Evolutionary conservation across 2,888 invertebrate genomes (phyloP).

Genomic region (Hypomecis punctinalis): DNA sequence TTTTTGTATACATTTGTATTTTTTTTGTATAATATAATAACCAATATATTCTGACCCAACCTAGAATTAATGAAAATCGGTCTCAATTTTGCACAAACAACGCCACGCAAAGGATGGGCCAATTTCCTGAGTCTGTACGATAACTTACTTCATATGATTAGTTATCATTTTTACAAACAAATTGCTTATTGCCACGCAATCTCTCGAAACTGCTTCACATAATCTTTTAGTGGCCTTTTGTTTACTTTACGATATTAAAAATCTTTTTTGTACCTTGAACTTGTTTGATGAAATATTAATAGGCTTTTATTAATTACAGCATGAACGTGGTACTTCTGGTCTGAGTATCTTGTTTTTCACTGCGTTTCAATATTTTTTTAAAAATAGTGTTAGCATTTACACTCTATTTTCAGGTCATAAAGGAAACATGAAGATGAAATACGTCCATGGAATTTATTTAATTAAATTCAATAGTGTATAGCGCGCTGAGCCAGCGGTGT

Average conservation of each 20-base stretch:
- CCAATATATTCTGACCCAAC: too few species aligned
- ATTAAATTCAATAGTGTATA: too few species aligned
- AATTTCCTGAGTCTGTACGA: slow-evolving; percentile 51
- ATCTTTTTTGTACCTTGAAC: slow-evolving; percentile 1
- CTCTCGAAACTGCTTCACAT: slow-evolving; percentile 17
- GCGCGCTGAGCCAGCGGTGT: neutral
- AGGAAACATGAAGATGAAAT: too few species aligned
- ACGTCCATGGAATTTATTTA: too few species aligned
- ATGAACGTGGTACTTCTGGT: too few species aligned
- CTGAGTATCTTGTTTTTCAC: too few species aligned
- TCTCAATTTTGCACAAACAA: slow-evolving; percentile 1
- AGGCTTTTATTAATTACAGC: neutral
- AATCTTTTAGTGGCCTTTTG: slow-evolving; percentile 3
- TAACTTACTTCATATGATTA: slow-evolving; percentile 53
- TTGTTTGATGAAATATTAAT: neutral
- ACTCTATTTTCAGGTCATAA: too few species aligned
- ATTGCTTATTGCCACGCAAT: slow-evolving; percentile 56
- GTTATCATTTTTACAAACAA: slow-evolving; percentile 44
- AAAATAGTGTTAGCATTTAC: too few species aligned
- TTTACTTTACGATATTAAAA: slow-evolving; percentile 15
- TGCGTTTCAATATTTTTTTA: too few species aligned
- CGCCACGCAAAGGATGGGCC: slow-evolving; percentile 45
- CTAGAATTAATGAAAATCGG: neutral
- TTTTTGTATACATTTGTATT: neutral
- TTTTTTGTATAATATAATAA: neutral